Base-by-base conservation (phyloP, 2,113 vertebrate species). In the Callipepla squamata region DNA sequence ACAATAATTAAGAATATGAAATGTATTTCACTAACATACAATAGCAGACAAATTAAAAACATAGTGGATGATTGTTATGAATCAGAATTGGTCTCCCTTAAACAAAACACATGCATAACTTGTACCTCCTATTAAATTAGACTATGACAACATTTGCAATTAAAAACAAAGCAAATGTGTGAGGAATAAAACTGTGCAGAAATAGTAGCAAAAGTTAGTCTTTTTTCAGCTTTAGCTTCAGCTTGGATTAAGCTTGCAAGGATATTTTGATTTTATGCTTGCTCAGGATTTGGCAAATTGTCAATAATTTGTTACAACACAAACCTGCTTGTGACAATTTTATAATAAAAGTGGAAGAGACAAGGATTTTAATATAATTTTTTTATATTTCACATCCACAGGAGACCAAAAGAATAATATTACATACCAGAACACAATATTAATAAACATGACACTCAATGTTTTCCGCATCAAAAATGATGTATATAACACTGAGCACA, bases 231-330 rank as follows among this genome's bases (percentile, higher is more conserved):
- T 55, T 72, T 36, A 72, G 72, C 62, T 72, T 88, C 75, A 1
- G 3, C 58, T 95, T 86, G 72, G 63, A 91, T 93, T 85, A 86
- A 75, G 30, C 63, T 61, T 75, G 32, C 57, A 67, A 75, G 5
- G 7, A 34, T 83, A 78, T 78, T 77, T 83, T 63, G 2, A 78
- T 70, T 72, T 58, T 40, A 13, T 85, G 74, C 87, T 93, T 92
- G 28, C 10, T 86, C 40, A 80, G 73, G 34, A 34, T 93, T 92
- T 84, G 85, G 77, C 57, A 86, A 90, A 50, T 61, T 86, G 21
- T 78, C 65, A 83, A 55, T 11, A 57, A 23, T 63, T 86, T 59
- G 28, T 66, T 62, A 85, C 83, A 96, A 65, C 22, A 55, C 12
- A 84, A 48, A 83, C 57, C 9, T 80, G 47, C 38, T 70, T 70